phyloP scores from a whole-genome alignment of 1,140 invertebrate species.

The Drosophila elegans region DNA sequence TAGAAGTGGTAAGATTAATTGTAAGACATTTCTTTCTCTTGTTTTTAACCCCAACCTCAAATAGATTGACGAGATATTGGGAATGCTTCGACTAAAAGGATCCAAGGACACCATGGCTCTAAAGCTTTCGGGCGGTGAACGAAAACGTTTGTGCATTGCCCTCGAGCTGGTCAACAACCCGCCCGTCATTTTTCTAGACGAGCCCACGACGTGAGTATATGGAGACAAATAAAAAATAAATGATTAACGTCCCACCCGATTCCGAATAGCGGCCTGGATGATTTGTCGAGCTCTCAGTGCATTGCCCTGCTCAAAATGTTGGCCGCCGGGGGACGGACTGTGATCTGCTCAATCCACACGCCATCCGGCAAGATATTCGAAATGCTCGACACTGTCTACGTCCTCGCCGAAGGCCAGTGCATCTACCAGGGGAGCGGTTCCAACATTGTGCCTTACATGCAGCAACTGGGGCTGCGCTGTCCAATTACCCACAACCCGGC shows the following conservation, averaged over 20 bases:
- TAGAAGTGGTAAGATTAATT: slow-evolving; percentile 88
- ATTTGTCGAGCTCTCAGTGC: slow-evolving; percentile 91
- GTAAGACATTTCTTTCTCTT: neutral
- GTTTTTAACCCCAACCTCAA: neutral
- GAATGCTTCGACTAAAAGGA: slow-evolving; percentile 87
- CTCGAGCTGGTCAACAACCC: slow-evolving; percentile 97
- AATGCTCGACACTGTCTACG: slow-evolving; percentile 92
- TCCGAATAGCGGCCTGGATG: slow-evolving; percentile 88
- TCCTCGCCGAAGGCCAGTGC: slow-evolving; percentile 90
- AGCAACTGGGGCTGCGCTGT: slow-evolving; percentile 88
- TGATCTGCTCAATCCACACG: slow-evolving; percentile 96
- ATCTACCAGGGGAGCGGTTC: slow-evolving; percentile 89
- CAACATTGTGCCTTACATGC: slow-evolving; percentile 90
- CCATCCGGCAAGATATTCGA: slow-evolving; percentile 92
- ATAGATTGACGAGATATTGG: slow-evolving; percentile 89
- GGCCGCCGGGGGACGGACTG: slow-evolving; percentile 92
- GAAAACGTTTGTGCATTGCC: slow-evolving; percentile 95
- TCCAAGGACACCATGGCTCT: slow-evolving; percentile 89
- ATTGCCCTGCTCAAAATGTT: slow-evolving; percentile 91
- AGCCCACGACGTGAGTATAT: slow-evolving; percentile 91
- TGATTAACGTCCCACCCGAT: neutral
- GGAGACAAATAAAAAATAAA: no score
- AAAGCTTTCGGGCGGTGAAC: slow-evolving; percentile 95
- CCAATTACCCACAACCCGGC: slow-evolving; percentile 93
- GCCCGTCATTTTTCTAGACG: slow-evolving; percentile 94